These are phyloP conservation scores for Beaufortia kweichowensis DNA, from an alignment of 2,113 vertebrate genomes.

Conservation along the genomic window DNA sequence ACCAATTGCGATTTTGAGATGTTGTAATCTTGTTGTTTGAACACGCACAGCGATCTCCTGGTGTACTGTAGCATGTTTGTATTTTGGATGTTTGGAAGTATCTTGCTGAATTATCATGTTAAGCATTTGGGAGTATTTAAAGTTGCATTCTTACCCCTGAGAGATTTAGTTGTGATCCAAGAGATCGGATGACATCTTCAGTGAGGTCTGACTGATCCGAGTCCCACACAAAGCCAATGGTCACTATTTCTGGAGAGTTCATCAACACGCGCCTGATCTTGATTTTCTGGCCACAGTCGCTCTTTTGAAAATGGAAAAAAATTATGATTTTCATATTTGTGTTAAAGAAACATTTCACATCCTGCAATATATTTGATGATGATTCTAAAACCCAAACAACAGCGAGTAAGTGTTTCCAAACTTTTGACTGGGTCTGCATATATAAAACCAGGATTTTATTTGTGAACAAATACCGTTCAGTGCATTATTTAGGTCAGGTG, in stretches of 20 bases:
- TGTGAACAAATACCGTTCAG: neutral
- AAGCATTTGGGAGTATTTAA: neutral
- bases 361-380: too few relatives aligned
- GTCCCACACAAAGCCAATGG: conserved; percentile 95
- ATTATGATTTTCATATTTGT: too few relatives aligned
- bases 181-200: conserved; percentile 85
- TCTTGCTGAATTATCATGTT: neutral
- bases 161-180: conserved; percentile 85
- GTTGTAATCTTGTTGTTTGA: neutral
- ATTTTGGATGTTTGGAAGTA: neutral
- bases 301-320: conserved; percentile 69
- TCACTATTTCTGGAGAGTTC: conserved; percentile 96
- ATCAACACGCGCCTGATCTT: conserved; percentile 94
- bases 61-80: neutral
- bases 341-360: too few relatives aligned
- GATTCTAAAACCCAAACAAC: too few relatives aligned
- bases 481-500: neutral
- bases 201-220: conserved; percentile 92
- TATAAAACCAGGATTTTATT: too few relatives aligned
- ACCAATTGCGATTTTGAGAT: too few relatives aligned
- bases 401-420: too few relatives aligned
- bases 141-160: conserved; percentile 77
- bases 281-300: conserved; percentile 93
- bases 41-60: neutral
- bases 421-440: too few relatives aligned